Conservation (phyloP, 2,113 vertebrate species). For the Crotalus tigris region DNA sequence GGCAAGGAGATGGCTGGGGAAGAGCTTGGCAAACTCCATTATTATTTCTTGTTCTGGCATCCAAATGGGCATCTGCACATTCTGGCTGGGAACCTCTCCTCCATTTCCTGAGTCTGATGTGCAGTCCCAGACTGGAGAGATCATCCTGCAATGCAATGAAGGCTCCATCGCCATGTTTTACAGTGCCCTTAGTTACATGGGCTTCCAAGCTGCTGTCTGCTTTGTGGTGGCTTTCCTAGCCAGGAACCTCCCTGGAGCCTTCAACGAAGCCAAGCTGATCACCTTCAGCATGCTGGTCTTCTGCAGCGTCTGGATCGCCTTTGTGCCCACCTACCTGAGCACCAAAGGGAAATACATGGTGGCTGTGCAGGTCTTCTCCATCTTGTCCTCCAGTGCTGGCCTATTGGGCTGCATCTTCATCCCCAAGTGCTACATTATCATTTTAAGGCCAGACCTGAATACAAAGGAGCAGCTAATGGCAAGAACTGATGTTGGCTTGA, state of each 20-base stretch:
- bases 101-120: neutral
- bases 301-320: too few species aligned
- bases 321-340: too few species aligned
- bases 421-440: neutral
- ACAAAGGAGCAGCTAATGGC: neutral
- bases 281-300: neutral
- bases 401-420: neutral
- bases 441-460: neutral
- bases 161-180: neutral
- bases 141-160: neutral
- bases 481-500: neutral
- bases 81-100: neutral
- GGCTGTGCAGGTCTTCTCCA: too few species aligned
- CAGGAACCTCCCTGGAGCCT: neutral
- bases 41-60: neutral
- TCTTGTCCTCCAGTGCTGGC: too few species aligned
- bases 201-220: neutral
- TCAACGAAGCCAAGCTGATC: neutral
- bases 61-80: neutral
- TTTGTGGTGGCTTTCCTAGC: neutral
- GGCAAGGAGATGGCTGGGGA: neutral
- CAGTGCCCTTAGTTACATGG: neutral
- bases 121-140: neutral
- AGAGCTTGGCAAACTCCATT: neutral
- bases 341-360: too few species aligned